Percentiles rank a stretch among this genome's conserved stretches.
phyloP scores from a whole-genome alignment of 2,888 invertebrate genomes.

The Elysia crispata region DNA sequence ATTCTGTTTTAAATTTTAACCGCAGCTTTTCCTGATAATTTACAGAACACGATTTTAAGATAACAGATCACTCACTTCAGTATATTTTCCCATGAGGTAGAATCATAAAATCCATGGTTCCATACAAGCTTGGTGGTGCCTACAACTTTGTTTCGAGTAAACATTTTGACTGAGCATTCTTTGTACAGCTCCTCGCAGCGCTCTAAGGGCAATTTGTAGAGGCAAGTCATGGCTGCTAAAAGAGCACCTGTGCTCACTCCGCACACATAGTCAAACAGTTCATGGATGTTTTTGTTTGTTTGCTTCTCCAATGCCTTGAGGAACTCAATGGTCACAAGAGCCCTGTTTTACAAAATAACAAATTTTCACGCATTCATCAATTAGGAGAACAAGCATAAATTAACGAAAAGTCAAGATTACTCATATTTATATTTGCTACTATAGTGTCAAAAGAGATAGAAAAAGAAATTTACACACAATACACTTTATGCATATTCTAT shows the following conservation, averaged over 20 bases:
- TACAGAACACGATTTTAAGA: no score
- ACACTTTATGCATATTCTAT: no score
- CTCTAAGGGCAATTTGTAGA: conserved; percentile 78
- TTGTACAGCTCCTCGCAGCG: conserved; percentile 81
- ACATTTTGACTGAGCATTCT: conserved; percentile 80
- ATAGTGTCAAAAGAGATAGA: no score
- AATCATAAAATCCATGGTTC: conserved; percentile 93
- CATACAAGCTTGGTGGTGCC: conserved; percentile 87
- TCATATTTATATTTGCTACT: not conserved
- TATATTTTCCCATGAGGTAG: conserved; percentile 88
- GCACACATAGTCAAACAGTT: conserved; percentile 90
- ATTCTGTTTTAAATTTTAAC: no score
- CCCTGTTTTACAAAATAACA: conserved; percentile 79
- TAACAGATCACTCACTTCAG: conserved; percentile 81
- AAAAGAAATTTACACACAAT: no score
- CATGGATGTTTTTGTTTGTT: conserved; percentile 81
- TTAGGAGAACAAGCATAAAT: conserved; percentile 1
- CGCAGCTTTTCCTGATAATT: no score
- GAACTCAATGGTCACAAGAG: conserved; percentile 90
- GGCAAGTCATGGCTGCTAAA: conserved; percentile 68
- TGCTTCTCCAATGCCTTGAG: conserved; percentile 85
- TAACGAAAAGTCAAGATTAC: not conserved
- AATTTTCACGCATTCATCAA: no score
- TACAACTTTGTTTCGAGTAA: conserved; percentile 83
- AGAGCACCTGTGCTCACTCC: conserved; percentile 80